Evolutionary conservation across 2,888 invertebrate genomes (phyloP).

Genomic region (Drosophila prostipennis): DNA sequence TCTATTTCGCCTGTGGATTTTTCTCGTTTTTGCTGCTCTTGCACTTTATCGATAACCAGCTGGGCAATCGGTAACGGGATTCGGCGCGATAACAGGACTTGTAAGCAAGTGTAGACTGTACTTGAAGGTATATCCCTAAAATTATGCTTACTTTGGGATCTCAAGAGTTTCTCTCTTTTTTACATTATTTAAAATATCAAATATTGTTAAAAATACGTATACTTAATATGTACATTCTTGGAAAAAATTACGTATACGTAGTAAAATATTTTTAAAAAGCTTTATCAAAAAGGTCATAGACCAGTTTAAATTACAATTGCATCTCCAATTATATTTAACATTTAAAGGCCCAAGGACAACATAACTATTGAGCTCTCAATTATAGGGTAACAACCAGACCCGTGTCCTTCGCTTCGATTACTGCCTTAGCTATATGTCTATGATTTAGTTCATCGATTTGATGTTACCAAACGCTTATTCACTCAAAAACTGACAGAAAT

Average conservation of each 20-base stretch:
- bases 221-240: conserved; percentile 1
- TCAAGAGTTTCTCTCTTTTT: too few relatives aligned
- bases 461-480: conserved; percentile 1
- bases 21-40: conserved; percentile 48
- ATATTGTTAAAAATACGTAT: not conserved
- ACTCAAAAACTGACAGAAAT: conserved; percentile 5
- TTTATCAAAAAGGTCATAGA: too few relatives aligned
- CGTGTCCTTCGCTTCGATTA: not conserved
- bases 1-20: conserved; percentile 57
- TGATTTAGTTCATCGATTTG: conserved; percentile 2
- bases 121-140: not conserved
- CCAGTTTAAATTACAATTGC: too few relatives aligned
- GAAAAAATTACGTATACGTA: conserved; percentile 4
- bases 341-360: not conserved
- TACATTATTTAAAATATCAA: too few relatives aligned
- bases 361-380: not conserved
- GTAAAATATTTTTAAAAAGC: not conserved
- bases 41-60: conserved; percentile 32
- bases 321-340: not conserved
- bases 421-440: not conserved
- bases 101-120: conserved; percentile 8
- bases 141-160: too few relatives aligned
- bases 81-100: conserved; percentile 20
- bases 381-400: not conserved
- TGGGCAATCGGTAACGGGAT: conserved; percentile 32